Evolutionary conservation across 2,113 vertebrate genomes (phyloP), one percentile per base, ranked within the genome.

Genomic region (Antigone vipio): DNA sequence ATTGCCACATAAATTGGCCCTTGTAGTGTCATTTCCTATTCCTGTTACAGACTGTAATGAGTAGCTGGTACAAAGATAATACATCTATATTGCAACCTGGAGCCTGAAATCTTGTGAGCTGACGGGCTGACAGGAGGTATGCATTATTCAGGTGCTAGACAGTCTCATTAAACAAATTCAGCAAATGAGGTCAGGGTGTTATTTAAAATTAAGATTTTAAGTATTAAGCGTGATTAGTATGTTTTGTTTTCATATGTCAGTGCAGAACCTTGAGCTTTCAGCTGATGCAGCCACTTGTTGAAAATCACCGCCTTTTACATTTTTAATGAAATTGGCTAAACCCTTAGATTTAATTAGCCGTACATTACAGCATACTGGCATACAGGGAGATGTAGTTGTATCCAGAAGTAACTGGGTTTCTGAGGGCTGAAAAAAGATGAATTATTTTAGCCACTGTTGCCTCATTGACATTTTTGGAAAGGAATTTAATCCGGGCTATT

Each of bases 1-100:
- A 92, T 69, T 95, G 83, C 93, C 60, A 92, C 63, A 87, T 78
- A 95, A 72, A 95, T 92, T 84, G 88, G 53, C 58, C 56, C 58
- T 76, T 60, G 63, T 71, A 45, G 56, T 92, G 64, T 67, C 89
- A 62, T 83, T 59, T 74, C 71, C 56, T 22, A 45, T 85, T 53
- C 45, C 75, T n/a, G 24, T 56, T 83, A 17, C 47, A 53, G 81
- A 15, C 66, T 49, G 9, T 81, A 77, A 77, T 67, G 83, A 95
- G 67, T 49, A 79, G 56, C 47, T 68, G 59, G 53, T 24, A 40
- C 50, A 73, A 69, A 73, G 73, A 72, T 50, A 30, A 64, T 59
- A 64, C 72, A 76, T 75, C 83, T 74, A 3, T 40, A 38, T 90
- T 91, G 24, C 71, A 83, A 27, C 85, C 38, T 29, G 94, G 76